These are phyloP conservation scores for Heterotilapia buettikoferi DNA, from an alignment of 2,113 vertebrate species.

Conservation along the genomic window DNA sequence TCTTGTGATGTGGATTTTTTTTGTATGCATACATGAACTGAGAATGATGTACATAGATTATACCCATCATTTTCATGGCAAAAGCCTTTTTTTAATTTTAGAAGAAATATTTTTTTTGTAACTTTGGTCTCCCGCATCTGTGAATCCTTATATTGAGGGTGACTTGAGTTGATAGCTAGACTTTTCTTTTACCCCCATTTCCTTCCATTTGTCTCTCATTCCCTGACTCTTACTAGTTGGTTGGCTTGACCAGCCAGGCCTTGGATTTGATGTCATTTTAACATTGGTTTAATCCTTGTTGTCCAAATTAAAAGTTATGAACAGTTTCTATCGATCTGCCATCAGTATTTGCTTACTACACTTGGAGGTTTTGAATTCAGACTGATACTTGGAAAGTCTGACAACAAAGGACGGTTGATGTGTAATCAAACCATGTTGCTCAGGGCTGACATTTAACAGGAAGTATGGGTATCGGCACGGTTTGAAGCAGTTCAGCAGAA, in stretches of 20 bases:
- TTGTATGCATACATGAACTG: constrained; percentile 71
- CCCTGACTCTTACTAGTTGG: constrained; percentile 55
- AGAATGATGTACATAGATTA: constrained; percentile 69
- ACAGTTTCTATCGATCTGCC: constrained; percentile 29
- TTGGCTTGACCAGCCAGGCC: constrained; percentile 55
- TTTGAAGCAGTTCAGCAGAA: neutral
- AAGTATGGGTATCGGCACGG: neutral
- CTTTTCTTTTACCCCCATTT: constrained; percentile 25
- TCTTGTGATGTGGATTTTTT: constrained; percentile 72
- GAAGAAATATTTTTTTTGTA: constrained; percentile 62
- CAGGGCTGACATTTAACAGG: neutral
- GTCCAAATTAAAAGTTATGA: constrained; percentile 75
- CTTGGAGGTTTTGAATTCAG: neutral
- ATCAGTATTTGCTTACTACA: neutral
- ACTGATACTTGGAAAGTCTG: neutral
- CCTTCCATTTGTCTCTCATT: constrained; percentile 49
- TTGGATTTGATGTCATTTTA: constrained; percentile 71
- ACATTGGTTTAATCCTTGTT: constrained; percentile 75
- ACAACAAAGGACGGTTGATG: neutral
- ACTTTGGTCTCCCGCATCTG: constrained; percentile 66
- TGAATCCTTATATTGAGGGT: constrained; percentile 69
- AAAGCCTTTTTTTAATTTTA: constrained; percentile 69
- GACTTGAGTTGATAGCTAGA: constrained; percentile 63
- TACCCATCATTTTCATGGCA: constrained; percentile 69
- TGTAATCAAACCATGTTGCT: neutral